Conservation (phyloP, 2,113 vertebrate genomes). For the Corvus cornix region DNA sequence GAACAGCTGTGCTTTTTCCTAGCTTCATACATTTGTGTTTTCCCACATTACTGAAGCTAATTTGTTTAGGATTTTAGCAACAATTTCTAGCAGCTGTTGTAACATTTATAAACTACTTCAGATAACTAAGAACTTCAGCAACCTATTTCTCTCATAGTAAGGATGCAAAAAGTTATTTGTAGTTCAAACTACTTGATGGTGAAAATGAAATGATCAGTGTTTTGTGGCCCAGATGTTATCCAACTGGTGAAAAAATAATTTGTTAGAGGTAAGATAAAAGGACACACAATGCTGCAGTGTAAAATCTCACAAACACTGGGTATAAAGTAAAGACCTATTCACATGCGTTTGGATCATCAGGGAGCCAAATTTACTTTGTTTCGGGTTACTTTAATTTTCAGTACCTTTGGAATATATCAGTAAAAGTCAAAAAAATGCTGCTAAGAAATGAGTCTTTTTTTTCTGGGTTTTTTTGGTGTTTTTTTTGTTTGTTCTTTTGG, state of each 20-base stretch:
- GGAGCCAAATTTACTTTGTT: not conserved
- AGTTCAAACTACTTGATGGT: not conserved
- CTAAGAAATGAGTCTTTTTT: not conserved
- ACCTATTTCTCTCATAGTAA: not conserved
- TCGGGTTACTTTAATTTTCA: not conserved
- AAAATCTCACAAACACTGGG: not conserved
- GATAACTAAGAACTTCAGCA: not conserved
- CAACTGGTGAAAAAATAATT: not conserved
- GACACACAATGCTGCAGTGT: not conserved
- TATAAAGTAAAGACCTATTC: not conserved
- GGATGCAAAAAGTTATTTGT: not conserved
- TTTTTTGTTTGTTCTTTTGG: not conserved
- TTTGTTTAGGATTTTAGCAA: conserved; percentile 20
- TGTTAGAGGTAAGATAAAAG: not conserved
- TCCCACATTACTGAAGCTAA: not conserved
- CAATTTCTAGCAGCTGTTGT: conserved; percentile 23
- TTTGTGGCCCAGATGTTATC: not conserved
- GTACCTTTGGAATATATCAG: not conserved
- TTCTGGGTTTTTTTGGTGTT: not conserved
- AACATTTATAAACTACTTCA: not conserved
- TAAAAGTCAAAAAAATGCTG: conserved; percentile 6
- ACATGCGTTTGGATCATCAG: not conserved
- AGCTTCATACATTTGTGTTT: not conserved
- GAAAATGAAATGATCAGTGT: not conserved
- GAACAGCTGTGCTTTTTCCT: not conserved